Evolutionary conservation across 1,140 invertebrate genomes (phyloP), one percentile per base, ranked within the genome.

Genomic region (Aplysia californica): DNA sequence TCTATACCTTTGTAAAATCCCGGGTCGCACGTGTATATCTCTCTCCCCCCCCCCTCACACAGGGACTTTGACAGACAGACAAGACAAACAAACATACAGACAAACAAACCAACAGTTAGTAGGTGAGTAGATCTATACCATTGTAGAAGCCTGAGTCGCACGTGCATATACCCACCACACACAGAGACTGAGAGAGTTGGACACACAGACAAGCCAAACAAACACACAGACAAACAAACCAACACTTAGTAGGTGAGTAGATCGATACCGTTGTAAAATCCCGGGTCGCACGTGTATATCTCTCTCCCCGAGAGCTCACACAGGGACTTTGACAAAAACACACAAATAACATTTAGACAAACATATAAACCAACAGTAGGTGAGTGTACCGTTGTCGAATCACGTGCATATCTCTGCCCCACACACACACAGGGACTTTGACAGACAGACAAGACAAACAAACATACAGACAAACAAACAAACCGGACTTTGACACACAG

Each of bases 141-240:
- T 21, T 41, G 36, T 67, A 50, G 50, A 59, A 76, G n/a, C 59
- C 69, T 10, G n/a, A 6, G 61, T 77, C 44, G 31, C 76, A 77
- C 59, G n/a, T 31, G 61, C 76, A 77, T 5, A n/a, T 33, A 2
- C 69, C 69, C 1, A 36, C 23, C 15, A 55, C 1, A 26, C 76
- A 77, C 23, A n/a, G n/a, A n/a, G n/a, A n/a, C n/a, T n/a, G n/a
- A 72, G 59, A 5, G 76, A 59, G 33, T 77, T 72, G 10, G 56
- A 3, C 0, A 72, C 69, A 33, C n/a, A n/a, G n/a, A n/a, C n/a
- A n/a, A n/a, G n/a, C n/a, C n/a, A n/a, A n/a, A n/a, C n/a, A n/a
- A n/a, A n/a, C n/a, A n/a, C n/a, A n/a, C n/a, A n/a, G n/a, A n/a
- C n/a, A n/a, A n/a, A n/a, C n/a, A n/a, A n/a, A n/a, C n/a, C n/a